Conservation (phyloP, 2,113 vertebrate species). For the Hippocampus barbouri region DNA sequence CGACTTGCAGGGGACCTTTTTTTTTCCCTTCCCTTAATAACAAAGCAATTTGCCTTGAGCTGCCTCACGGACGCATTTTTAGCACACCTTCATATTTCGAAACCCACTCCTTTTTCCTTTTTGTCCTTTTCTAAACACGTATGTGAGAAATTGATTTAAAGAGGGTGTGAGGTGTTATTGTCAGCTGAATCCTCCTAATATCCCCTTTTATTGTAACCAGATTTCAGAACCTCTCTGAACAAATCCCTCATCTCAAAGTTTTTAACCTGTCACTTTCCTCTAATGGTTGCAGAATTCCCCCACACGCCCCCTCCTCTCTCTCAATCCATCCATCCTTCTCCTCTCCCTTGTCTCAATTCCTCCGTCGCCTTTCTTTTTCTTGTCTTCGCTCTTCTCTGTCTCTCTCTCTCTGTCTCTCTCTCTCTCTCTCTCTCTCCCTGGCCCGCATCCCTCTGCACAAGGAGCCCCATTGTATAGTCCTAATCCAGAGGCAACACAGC, state of each 20-base stretch:
- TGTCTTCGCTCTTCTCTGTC: conserved; percentile 46
- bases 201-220: conserved; percentile 68
- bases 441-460: conserved; percentile 85
- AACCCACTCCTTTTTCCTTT: conserved; percentile 60
- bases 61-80: conserved; percentile 91
- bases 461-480: conserved; percentile 86
- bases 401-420: conserved; percentile 48
- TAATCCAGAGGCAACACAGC: conserved; percentile 94
- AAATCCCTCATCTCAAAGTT: conserved; percentile 74
- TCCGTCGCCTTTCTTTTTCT: conserved; percentile 62
- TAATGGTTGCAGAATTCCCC: conserved; percentile 59
- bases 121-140: conserved; percentile 35
- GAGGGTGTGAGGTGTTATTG: conserved; percentile 65
- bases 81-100: conserved; percentile 85
- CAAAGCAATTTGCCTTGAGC: conserved; percentile 99
- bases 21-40: conserved; percentile 87
- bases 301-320: background rate
- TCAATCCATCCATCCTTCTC: conserved; percentile 30
- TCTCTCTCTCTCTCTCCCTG: conserved; percentile 64
- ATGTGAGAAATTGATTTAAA: conserved; percentile 77
- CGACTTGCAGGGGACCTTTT: conserved; percentile 84
- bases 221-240: conserved; percentile 63
- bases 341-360: conserved; percentile 48
- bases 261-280: conserved; percentile 68
- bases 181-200: conserved; percentile 63